Evolutionary conservation across 2,113 vertebrate species (phyloP).

Genomic region (Lates calcarifer): DNA sequence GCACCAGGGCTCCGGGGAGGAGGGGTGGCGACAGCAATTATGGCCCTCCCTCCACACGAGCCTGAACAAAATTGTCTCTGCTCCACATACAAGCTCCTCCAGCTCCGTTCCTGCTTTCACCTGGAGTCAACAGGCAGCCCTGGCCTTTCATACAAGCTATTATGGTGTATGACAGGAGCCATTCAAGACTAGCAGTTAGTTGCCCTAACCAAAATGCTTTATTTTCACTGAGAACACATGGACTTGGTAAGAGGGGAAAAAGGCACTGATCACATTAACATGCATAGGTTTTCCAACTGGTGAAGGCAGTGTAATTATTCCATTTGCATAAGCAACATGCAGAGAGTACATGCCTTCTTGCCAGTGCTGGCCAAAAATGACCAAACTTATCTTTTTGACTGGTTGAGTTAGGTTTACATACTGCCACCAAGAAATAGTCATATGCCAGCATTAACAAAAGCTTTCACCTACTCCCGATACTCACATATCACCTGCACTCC

Average conservation of each 20-base stretch:
- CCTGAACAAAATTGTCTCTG: constrained; percentile 66
- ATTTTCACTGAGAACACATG: constrained; percentile 20
- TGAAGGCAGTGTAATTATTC: neutral
- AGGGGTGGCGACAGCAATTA: constrained; percentile 79
- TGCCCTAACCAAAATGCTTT: constrained; percentile 1
- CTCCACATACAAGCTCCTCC: constrained; percentile 57
- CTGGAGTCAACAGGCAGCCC: constrained; percentile 63
- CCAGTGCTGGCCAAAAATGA: neutral
- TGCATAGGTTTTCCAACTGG: neutral
- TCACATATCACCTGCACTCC: neutral
- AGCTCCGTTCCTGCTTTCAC: constrained; percentile 60
- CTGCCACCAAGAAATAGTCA: neutral
- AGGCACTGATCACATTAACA: neutral
- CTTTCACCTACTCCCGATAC: neutral
- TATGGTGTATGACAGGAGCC: constrained; percentile 66
- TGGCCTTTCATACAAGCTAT: constrained; percentile 56
- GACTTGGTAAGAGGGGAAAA: neutral
- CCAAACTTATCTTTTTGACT: neutral
- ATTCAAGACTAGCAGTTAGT: constrained; percentile 56
- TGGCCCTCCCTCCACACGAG: constrained; percentile 44
- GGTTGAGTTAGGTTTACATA: neutral
- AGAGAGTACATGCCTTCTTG: neutral
- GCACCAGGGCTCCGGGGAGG: constrained; percentile 53
- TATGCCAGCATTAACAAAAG: neutral
- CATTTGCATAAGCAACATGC: neutral